Conservation (phyloP, 2,888 invertebrate genomes). For the Erebia aethiops region DNA sequence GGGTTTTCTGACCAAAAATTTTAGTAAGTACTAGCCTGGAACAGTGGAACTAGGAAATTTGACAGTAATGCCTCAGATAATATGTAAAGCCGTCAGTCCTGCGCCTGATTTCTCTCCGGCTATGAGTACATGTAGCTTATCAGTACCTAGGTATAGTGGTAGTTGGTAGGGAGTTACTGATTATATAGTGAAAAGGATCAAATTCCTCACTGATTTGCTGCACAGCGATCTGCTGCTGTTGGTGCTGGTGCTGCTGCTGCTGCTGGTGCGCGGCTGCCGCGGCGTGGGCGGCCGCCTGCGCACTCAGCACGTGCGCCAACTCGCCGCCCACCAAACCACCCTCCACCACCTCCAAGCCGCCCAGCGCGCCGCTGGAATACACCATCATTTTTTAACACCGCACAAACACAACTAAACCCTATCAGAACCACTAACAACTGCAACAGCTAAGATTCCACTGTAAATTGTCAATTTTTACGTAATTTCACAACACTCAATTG, state of each 20-base stretch:
- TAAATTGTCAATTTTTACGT: conserved; percentile 39
- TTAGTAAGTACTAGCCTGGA: too few relatives aligned
- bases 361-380: conserved; percentile 83
- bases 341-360: conserved; percentile 76
- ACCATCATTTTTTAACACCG: conserved; percentile 72
- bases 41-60: too few relatives aligned
- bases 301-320: conserved; percentile 72
- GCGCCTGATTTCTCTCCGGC: too few relatives aligned
- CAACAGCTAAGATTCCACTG: background rate
- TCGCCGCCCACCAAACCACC: conserved; percentile 72
- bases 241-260: conserved; percentile 62
- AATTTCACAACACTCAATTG: conserved; percentile 30
- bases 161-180: too few relatives aligned
- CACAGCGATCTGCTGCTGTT: conserved; percentile 59
- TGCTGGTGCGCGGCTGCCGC: conserved; percentile 74
- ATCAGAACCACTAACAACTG: conserved; percentile 30
- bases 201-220: conserved; percentile 71
- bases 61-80: too few relatives aligned
- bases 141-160: too few relatives aligned
- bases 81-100: too few relatives aligned
- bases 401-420: conserved; percentile 39
- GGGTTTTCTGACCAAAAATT: too few relatives aligned
- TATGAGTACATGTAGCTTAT: too few relatives aligned
- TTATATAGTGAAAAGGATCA: background rate
- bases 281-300: conserved; percentile 79